Conservation (phyloP, 2,113 vertebrate genomes). For the Butorides virescens region DNA sequence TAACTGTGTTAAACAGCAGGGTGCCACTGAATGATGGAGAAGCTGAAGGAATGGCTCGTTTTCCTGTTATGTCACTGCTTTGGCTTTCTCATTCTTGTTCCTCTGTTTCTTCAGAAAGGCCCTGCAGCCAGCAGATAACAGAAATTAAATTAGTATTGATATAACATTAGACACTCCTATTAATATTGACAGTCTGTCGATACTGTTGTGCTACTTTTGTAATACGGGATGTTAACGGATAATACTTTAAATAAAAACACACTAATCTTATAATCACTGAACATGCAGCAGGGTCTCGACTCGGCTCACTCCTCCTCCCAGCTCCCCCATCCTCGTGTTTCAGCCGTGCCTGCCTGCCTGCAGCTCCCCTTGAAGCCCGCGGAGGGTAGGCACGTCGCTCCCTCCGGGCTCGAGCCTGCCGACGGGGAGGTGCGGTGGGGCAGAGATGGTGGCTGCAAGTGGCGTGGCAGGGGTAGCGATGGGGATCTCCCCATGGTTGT, state of each 20-base stretch:
- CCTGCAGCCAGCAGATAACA: slow-evolving; percentile 61
- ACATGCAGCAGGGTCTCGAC: not conserved
- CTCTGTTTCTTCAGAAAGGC: slow-evolving; percentile 57
- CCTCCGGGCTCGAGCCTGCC: not conserved
- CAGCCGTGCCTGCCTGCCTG: not conserved
- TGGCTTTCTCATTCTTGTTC: slow-evolving; percentile 44
- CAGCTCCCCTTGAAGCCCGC: not conserved
- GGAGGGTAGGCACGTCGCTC: rapidly evolving
- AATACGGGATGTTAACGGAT: slow-evolving; percentile 62
- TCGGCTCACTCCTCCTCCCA: not conserved
- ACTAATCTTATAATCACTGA: slow-evolving; percentile 61
- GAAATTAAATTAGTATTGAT: slow-evolving; percentile 75
- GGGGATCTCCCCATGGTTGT: not conserved
- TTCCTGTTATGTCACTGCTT: slow-evolving; percentile 24
- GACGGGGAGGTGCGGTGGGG: rapidly evolving
- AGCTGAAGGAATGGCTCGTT: slow-evolving; percentile 25
- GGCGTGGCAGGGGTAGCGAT: not conserved
- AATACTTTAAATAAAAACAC: slow-evolving; percentile 65
- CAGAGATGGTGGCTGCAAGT: not conserved
- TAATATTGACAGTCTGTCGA: slow-evolving; percentile 72
- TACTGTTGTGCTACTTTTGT: slow-evolving; percentile 67
- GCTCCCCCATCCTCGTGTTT: not conserved
- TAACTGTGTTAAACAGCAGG: slow-evolving; percentile 1
- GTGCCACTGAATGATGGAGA: not conserved
- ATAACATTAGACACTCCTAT: slow-evolving; percentile 71